phyloP scores from a whole-genome alignment of 2,888 invertebrate species.

The Cephus runcator region DNA sequence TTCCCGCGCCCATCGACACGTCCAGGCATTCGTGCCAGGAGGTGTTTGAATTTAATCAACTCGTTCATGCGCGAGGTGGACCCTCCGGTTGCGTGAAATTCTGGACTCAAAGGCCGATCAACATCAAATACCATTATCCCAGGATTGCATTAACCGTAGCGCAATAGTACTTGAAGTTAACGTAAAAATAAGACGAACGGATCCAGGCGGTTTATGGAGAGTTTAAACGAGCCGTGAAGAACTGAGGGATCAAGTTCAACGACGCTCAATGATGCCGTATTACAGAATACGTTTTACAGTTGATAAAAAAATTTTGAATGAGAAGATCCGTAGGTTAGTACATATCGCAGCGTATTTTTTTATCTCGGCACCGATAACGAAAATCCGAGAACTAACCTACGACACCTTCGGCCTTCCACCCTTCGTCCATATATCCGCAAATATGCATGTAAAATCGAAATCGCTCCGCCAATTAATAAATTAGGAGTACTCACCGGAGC shows the following conservation, averaged over 20 bases:
- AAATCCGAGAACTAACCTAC: too few relatives aligned
- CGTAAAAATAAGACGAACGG: not conserved
- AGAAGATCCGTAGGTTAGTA: not conserved
- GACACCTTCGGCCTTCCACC: too few relatives aligned
- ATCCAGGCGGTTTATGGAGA: not conserved
- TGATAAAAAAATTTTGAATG: not conserved
- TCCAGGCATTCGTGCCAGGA: constrained; percentile 57
- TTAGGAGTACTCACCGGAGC: too few relatives aligned
- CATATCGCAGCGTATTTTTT: too few relatives aligned
- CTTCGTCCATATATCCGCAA: too few relatives aligned
- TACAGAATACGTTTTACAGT: not conserved
- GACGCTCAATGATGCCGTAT: too few relatives aligned
- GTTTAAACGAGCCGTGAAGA: not conserved
- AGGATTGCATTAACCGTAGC: constrained; percentile 22
- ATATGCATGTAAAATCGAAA: too few relatives aligned
- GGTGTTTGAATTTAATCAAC: constrained; percentile 66
- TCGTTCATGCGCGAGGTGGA: constrained; percentile 57
- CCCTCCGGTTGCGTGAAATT: constrained; percentile 41
- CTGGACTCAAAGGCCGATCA: constrained; percentile 54
- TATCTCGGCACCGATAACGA: too few relatives aligned
- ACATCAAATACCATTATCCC: constrained; percentile 60
- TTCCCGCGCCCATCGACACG: constrained; percentile 38
- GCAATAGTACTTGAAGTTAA: not conserved
- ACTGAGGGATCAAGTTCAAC: not conserved
- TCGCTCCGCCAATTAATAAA: too few relatives aligned